A percentile compares a stretch with the other conserved stretches of the same genome.
Conservation (phyloP, 2,113 vertebrate genomes). For the Rynchops niger region DNA sequence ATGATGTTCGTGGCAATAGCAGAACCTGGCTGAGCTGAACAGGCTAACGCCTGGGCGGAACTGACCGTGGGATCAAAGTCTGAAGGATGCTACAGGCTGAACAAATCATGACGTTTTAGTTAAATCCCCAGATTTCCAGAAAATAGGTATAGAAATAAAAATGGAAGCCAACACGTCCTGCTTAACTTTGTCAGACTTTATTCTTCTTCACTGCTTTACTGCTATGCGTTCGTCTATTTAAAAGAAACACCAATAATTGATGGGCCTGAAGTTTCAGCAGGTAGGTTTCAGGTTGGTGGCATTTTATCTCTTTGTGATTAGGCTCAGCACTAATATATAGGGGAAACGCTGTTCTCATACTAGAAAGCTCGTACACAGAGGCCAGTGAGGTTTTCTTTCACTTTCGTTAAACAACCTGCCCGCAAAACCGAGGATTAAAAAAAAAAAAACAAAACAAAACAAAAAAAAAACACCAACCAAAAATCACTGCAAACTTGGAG, state of each 20-base stretch:
- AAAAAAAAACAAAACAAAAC: not conserved
- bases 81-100: not conserved
- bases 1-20: rapidly evolving
- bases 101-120: not conserved
- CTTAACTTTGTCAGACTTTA: not conserved
- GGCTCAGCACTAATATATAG: not conserved
- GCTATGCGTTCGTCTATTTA: not conserved
- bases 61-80: not conserved
- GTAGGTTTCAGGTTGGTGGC: not conserved
- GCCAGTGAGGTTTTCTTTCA: rapidly evolving
- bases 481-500: not conserved
- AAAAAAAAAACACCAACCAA: too few relatives aligned
- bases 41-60: not conserved
- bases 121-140: not conserved
- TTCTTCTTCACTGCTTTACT: not conserved
- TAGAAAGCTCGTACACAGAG: not conserved
- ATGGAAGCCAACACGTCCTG: not conserved
- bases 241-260: not conserved
- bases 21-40: not conserved
- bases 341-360: not conserved
- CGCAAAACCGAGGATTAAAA: not conserved
- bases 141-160: not conserved
- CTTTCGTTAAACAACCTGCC: too few relatives aligned
- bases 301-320: not conserved
- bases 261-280: not conserved